Conservation (phyloP, 53 echinoderm and acorn worm genomes). For the Henricia sp. region DNA sequence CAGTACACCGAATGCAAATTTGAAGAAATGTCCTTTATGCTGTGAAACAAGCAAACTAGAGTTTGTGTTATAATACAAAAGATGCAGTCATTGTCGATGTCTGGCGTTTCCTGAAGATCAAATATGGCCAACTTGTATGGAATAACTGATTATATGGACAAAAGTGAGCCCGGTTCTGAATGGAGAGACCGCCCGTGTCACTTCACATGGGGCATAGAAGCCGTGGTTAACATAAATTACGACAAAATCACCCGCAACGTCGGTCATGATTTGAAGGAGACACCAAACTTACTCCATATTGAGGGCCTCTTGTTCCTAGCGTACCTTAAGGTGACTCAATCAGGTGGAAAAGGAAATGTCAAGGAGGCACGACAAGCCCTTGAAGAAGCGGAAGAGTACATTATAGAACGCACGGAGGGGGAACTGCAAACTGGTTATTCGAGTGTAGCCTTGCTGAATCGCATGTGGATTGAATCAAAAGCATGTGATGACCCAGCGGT, state of each 20-base stretch:
- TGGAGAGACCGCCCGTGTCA: conserved; percentile 8
- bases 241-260: background rate
- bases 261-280: background rate
- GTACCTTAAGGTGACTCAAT: background rate
- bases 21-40: too few relatives aligned
- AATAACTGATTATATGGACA: too few relatives aligned
- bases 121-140: too few relatives aligned
- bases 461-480: conserved; percentile 35
- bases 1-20: too few relatives aligned
- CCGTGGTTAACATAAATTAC: background rate
- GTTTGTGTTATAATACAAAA: too few relatives aligned
- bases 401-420: background rate
- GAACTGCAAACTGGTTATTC: background rate
- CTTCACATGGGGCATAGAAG: conserved; percentile 12
- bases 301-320: conserved; percentile 12
- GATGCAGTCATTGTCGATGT: too few relatives aligned
- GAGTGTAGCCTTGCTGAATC: conserved; percentile 27
- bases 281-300: background rate
- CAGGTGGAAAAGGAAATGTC: background rate
- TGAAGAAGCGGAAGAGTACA: conserved; percentile 14
- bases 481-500: background rate
- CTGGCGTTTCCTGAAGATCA: too few relatives aligned
- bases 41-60: too few relatives aligned
- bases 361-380: background rate
- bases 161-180: too few relatives aligned